A percentile compares a stretch with the other conserved stretches of the same genome.
Conservation (phyloP, 2,113 vertebrate genomes). For the Ptychochromis oligacanthus region DNA sequence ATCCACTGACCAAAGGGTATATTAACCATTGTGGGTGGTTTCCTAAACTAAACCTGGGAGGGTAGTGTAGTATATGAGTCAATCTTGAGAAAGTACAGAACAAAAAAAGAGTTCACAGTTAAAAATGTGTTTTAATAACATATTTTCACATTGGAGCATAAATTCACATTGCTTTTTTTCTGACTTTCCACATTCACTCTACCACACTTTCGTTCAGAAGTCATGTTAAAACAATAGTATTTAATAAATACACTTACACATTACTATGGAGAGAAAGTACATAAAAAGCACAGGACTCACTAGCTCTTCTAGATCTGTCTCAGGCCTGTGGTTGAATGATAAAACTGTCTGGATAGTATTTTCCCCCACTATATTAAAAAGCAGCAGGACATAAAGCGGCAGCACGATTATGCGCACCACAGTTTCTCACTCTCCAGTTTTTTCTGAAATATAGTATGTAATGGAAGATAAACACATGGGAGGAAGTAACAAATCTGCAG, state of each 20-base stretch:
- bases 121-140: background rate
- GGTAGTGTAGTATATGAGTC: background rate
- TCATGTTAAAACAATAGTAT: background rate
- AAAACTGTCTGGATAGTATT: conserved; percentile 48
- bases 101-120: background rate
- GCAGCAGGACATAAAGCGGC: conserved; percentile 37
- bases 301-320: background rate
- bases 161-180: background rate
- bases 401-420: conserved; percentile 5
- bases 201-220: background rate
- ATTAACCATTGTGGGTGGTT: background rate
- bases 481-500: conserved; percentile 72
- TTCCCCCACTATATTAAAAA: conserved; percentile 30
- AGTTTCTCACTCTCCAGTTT: conserved; percentile 33
- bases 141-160: background rate
- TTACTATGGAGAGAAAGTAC: background rate
- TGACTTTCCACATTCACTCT: background rate
- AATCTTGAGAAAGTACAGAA: background rate
- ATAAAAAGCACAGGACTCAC: background rate
- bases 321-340: conserved; percentile 47
- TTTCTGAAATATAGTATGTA: conserved; percentile 42
- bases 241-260: background rate
- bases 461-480: conserved; percentile 60
- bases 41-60: background rate
- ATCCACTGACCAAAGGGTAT: background rate